Conservation (phyloP, 2,888 invertebrate species). For the Polyommatus iphigenia region DNA sequence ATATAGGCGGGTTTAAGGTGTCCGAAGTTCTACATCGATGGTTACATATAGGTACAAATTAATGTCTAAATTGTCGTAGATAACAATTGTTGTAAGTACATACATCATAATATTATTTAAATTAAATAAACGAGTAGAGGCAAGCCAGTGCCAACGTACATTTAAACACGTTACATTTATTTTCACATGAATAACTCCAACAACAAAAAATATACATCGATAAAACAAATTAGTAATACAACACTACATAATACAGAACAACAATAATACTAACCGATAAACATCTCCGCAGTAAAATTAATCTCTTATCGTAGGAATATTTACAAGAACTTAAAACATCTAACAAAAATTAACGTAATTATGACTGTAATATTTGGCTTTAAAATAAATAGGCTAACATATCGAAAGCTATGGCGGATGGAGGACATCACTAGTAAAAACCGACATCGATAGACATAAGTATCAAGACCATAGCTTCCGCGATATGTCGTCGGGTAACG, state of each 20-base stretch:
- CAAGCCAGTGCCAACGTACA: conserved; percentile 60
- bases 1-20: conserved; percentile 43
- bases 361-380: conserved; percentile 81
- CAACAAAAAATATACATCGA: conserved; percentile 73
- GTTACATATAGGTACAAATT: neutral
- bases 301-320: conserved; percentile 69
- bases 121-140: conserved; percentile 46
- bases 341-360: conserved; percentile 71
- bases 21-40: conserved; percentile 38
- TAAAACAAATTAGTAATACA: conserved; percentile 70
- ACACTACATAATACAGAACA: conserved; percentile 75
- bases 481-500: conserved; percentile 79
- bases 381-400: conserved; percentile 78
- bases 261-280: conserved; percentile 71
- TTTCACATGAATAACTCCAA: conserved; percentile 59
- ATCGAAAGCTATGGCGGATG: conserved; percentile 71
- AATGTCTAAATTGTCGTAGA: conserved; percentile 24
- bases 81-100: conserved; percentile 42
- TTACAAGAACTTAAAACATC: conserved; percentile 74
- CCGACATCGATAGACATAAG: conserved; percentile 34
- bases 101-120: conserved; percentile 39
- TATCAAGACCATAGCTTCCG: conserved; percentile 67
- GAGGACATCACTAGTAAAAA: conserved; percentile 9
- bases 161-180: conserved; percentile 50
- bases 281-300: conserved; percentile 63